These are phyloP conservation scores for Adelognathus sp. DNA, from an alignment of 2,888 invertebrate genomes.

Conservation along the genomic window DNA sequence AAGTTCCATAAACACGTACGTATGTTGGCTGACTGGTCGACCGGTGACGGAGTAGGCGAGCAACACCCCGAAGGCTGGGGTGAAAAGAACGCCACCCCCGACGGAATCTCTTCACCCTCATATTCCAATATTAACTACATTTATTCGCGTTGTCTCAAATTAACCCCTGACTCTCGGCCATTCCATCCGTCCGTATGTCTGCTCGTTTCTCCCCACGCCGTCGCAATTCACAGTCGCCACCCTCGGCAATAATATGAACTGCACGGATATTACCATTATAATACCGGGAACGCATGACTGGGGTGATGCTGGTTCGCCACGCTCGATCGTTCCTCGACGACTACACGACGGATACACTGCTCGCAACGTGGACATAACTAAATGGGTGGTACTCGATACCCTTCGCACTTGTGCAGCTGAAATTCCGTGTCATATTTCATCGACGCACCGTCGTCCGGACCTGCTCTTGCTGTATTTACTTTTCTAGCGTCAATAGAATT, in stretches of 20 bases:
- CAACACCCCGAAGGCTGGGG: conserved; percentile 58
- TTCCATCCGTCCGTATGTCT: conserved; percentile 64
- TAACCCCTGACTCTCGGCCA: conserved; percentile 75
- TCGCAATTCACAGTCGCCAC: conserved; percentile 42
- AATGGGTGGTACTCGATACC: conserved; percentile 31
- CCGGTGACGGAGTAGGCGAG: conserved; percentile 67
- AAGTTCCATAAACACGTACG: conserved; percentile 35
- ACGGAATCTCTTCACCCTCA: conserved; percentile 60
- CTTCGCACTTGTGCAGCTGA: conserved; percentile 34
- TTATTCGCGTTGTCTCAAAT: conserved; percentile 80
- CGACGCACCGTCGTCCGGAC: background rate
- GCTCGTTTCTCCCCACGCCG: conserved; percentile 37
- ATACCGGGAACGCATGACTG: conserved; percentile 59
- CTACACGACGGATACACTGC: conserved; percentile 12
- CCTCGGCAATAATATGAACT: conserved; percentile 70
- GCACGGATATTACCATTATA: conserved; percentile 72
- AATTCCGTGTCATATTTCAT: conserved; percentile 25
- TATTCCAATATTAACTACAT: conserved; percentile 80
- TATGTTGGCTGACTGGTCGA: conserved; percentile 43
- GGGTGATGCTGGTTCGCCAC: conserved; percentile 20
- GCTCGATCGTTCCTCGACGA: conserved; percentile 17
- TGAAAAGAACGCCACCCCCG: conserved; percentile 58
- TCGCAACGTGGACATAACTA: conserved; percentile 18
- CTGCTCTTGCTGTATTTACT: background rate
- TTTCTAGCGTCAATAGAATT: background rate